Conservation (phyloP, 2,113 vertebrate species). For the Falcunculus frontatus region DNA sequence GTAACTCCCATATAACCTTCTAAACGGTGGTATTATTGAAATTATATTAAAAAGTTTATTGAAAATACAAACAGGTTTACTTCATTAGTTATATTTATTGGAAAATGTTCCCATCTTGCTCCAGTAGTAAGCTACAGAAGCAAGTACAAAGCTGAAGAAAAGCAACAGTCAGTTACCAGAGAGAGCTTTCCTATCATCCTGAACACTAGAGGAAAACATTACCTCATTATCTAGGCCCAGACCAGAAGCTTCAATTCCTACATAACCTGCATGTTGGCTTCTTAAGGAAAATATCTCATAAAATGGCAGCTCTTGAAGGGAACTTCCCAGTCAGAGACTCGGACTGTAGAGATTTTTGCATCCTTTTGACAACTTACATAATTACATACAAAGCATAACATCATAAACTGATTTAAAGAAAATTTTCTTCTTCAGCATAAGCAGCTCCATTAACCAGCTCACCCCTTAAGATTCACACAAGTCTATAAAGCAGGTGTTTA, state of each 20-base stretch:
- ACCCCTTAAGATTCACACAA: not conserved
- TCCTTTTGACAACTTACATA: not conserved
- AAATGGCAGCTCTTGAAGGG: not conserved
- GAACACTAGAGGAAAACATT: not conserved
- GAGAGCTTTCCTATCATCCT: not conserved
- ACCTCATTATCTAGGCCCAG: not conserved
- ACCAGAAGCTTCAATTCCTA: not conserved
- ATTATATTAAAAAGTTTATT: not conserved
- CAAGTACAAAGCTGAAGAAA: not conserved
- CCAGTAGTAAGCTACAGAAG: not conserved
- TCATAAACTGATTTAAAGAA: not conserved
- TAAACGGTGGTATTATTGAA: not conserved
- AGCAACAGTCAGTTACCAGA: not conserved
- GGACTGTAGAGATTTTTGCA: not conserved
- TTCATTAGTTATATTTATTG: not conserved
- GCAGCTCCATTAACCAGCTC: not conserved
- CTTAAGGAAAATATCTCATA: not conserved
- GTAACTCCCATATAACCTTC: not conserved
- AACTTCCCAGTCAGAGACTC: not conserved
- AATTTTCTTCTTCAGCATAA: not conserved
- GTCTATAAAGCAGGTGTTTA: conserved; percentile 25
- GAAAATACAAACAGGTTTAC: not conserved
- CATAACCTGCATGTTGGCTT: not conserved
- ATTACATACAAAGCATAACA: not conserved
- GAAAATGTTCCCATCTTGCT: not conserved